Percentiles rank a stretch among this genome's conserved stretches.
Evolutionary conservation across 2,797 vertebrate species (phyloP).

Genomic region (Mus spretus): DNA sequence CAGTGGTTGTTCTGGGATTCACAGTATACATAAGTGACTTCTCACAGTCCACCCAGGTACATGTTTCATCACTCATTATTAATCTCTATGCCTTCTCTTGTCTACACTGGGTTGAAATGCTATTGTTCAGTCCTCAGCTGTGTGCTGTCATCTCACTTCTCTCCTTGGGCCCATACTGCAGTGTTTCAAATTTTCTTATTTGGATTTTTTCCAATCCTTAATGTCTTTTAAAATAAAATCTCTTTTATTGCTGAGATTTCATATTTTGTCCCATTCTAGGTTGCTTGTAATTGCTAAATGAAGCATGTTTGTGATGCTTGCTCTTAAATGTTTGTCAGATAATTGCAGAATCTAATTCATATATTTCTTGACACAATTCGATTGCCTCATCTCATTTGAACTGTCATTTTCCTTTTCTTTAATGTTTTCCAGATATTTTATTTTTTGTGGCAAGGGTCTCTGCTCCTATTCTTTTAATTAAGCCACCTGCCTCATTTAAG

Average conservation of each 20-base stretch:
- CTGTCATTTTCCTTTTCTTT: not conserved
- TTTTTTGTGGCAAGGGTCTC: not conserved
- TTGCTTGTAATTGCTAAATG: not conserved
- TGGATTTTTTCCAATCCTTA: not conserved
- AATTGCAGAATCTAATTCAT: not conserved
- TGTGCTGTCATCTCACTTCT: not conserved
- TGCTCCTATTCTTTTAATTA: not conserved
- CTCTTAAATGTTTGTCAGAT: not conserved
- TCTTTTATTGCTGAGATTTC: not conserved
- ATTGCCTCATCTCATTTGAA: not conserved
- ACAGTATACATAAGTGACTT: not conserved
- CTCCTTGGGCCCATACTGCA: not conserved
- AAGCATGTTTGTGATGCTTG: not conserved
- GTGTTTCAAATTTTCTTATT: not conserved
- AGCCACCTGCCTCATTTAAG: not conserved
- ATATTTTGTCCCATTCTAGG: not conserved
- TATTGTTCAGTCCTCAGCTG: not conserved
- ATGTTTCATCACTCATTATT: not conserved
- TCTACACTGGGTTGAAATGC: not conserved
- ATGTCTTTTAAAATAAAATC: not conserved
- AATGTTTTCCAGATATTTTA: not conserved
- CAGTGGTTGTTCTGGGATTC: not conserved
- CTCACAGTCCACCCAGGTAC: not conserved
- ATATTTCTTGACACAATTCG: not conserved
- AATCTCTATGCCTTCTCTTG: not conserved